Evolutionary conservation across 2,113 vertebrate genomes (phyloP), one percentile per base, ranked within the genome.

Genomic region (Oreochromis spilurus): DNA sequence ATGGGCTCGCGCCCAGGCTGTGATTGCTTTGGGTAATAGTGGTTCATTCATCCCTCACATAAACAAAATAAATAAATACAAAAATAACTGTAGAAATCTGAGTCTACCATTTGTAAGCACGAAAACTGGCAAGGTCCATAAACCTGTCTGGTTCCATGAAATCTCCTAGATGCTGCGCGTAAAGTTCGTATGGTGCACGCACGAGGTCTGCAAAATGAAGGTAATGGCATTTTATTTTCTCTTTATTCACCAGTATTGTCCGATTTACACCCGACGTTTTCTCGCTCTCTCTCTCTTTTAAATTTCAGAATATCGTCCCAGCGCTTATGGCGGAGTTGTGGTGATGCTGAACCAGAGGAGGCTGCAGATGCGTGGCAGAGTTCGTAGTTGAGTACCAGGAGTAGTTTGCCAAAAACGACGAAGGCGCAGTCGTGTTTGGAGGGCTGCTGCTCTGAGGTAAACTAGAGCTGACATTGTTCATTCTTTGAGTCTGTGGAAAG

Each of bases 301-400:
- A 2, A 14, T 86, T 90, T 96, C 97, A 99, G 96, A 98, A 99
- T 95, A 99, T 98, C 52, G 97, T 97, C 93, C 97, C 98, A 16
- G 97, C 96, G 92, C 96, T 97, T 90, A 98, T 93, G 9, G 97
- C 95, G 52, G 97, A 93, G 94, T 95, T 97, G 84, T 97, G 97
- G 9, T 98, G 97, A 82, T 97, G 98, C 85, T 97, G 97, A 53
- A 98, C 94, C 77, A 97, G 96, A 53, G 97, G 93, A 21, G 97
- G 92, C 87, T 97, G 97, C 89, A 98, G 96, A 93, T 98, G 98
- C 40, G 97, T 91, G 3, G 96, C 84, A 79, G 97, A 96, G 94
- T 95, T 97, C 78, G 98, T 97, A 31, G 96, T 95, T 77, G 97
- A 97, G 88, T 98, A 99, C 98, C 98, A 99, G 40, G 98, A 97